phyloP scores from a whole-genome alignment of 2,797 vertebrate genomes.

The Tenualosa ilisha region DNA sequence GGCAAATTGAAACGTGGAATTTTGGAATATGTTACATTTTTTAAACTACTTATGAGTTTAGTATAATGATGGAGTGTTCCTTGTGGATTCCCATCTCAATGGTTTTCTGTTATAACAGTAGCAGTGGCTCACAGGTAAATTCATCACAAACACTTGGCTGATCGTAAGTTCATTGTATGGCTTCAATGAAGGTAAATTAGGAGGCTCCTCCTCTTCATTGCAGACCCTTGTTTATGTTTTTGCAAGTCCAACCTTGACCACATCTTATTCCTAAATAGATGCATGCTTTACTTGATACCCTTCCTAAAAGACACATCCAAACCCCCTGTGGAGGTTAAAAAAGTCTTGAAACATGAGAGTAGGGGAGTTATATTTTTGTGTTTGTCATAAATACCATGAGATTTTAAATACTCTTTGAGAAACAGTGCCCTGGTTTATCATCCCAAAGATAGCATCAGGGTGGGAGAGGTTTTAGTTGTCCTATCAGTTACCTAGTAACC shows the following conservation, averaged over 20 bases:
- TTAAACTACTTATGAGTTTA: too few relatives aligned
- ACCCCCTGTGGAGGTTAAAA: constrained; percentile 17
- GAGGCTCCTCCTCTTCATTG: neutral
- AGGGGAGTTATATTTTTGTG: constrained; percentile 49
- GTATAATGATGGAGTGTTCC: too few relatives aligned
- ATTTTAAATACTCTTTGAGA: constrained; percentile 50
- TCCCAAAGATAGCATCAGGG: constrained; percentile 36
- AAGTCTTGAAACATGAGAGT: constrained; percentile 55
- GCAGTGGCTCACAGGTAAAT: neutral
- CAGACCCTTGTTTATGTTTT: constrained; percentile 2
- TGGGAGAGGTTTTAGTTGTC: constrained; percentile 51
- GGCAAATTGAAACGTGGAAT: too few relatives aligned
- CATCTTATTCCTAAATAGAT: neutral
- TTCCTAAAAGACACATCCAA: constrained; percentile 5
- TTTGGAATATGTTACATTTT: too few relatives aligned
- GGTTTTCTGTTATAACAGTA: neutral
- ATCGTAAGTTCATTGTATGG: neutral
- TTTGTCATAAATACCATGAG: constrained; percentile 48
- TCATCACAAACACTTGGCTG: neutral
- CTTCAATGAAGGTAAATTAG: neutral
- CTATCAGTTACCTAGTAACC: constrained; percentile 20
- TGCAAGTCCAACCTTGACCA: neutral
- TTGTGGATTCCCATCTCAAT: neutral
- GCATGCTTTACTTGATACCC: constrained; percentile 7
- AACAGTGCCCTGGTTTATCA: constrained; percentile 46